Base-by-base conservation (phyloP, 2,888 invertebrate genomes). In the Scaptomyza polygonia region DNA sequence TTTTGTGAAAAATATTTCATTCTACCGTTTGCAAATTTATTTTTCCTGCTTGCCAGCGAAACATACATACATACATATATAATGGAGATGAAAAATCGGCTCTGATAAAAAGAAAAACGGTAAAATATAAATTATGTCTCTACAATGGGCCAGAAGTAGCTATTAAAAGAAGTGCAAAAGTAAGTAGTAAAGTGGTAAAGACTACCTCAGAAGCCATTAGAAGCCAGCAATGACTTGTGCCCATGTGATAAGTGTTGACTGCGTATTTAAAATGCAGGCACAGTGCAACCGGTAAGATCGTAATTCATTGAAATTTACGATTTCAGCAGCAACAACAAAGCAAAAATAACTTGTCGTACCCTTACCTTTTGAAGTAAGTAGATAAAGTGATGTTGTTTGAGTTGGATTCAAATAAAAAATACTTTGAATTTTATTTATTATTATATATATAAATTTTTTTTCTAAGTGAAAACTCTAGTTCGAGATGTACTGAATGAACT, bases 301-400 rank as follows among this genome's bases (percentile, higher is more conserved):
- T 81, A 86, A 79, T 65, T 81, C 88, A 81, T 69, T 82, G 57
- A 71, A 82, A 86, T 81, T 88, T 88, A 81, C 83, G 86, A 79
- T 82, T 68, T 45, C 71, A 65, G 48, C 87, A 83, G 43, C 63
- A 59, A 52, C 25, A 56, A n/a, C 16, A 16, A 53, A 58, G 49
- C 27, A 42, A 30, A 11, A 11, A 18, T 39, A 34, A 16, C n/a
- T 18, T 27, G 4, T 9, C 14, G 18, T 55, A 54, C 54, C 3
- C 44, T 45, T n/a, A 49, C 47, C 14, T 51, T 54, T n/a, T 14
- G 3, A 0, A 5, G 7, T 25, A 11, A 4, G 5, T 25, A 25
- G 25, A 25, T 25, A 25, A 25, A 25, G 25, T 25, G 25, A 25
- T 25, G 5, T 25, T 25, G 25, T 25, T 25, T 5, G 25, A 25